These are phyloP conservation scores for Poecilia wingei DNA, from an alignment of 2,797 vertebrate species.

Conservation along the genomic window DNA sequence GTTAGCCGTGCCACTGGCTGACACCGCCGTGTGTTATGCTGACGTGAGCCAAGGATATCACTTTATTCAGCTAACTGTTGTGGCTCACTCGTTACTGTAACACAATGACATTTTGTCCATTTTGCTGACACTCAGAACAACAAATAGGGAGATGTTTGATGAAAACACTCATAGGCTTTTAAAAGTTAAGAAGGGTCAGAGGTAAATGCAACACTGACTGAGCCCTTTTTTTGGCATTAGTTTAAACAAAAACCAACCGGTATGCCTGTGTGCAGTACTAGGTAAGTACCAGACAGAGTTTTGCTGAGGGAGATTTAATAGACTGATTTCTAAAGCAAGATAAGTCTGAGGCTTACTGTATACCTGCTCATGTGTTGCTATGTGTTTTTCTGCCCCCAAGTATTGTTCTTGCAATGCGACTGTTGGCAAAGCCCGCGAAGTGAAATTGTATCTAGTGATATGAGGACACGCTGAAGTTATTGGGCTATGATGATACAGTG, in stretches of 20 bases:
- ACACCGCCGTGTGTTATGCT: conserved; percentile 50
- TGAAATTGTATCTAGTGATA: conserved; percentile 53
- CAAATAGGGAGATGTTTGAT: conserved; percentile 7
- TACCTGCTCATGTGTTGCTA: conserved; percentile 34
- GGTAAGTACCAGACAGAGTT: conserved; percentile 42
- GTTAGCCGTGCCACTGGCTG: conserved; percentile 64
- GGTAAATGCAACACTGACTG: conserved; percentile 5
- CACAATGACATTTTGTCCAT: conserved; percentile 16
- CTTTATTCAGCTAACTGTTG: conserved; percentile 36
- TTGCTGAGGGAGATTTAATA: conserved; percentile 35
- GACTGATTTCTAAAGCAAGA: conserved; percentile 33
- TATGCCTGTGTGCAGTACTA: conserved; percentile 24
- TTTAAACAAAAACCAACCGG: conserved; percentile 16
- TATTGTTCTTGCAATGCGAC: background rate
- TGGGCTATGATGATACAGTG: conserved; percentile 31
- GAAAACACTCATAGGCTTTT: conserved; percentile 3
- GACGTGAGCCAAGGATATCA: conserved; percentile 44
- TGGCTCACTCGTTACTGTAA: conserved; percentile 42
- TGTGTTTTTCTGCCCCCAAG: conserved; percentile 9
- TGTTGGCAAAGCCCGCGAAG: conserved; percentile 7
- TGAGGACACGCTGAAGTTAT: conserved; percentile 47
- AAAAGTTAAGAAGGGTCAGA: conserved; percentile 17
- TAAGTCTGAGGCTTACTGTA: conserved; percentile 26
- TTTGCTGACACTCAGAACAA: conserved; percentile 25
- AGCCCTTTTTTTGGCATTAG: conserved; percentile 8